Percentiles rank a stretch among this genome's conserved stretches.
Conservation (phyloP, 2,888 invertebrate species). For the Rotaria macrura region DNA sequence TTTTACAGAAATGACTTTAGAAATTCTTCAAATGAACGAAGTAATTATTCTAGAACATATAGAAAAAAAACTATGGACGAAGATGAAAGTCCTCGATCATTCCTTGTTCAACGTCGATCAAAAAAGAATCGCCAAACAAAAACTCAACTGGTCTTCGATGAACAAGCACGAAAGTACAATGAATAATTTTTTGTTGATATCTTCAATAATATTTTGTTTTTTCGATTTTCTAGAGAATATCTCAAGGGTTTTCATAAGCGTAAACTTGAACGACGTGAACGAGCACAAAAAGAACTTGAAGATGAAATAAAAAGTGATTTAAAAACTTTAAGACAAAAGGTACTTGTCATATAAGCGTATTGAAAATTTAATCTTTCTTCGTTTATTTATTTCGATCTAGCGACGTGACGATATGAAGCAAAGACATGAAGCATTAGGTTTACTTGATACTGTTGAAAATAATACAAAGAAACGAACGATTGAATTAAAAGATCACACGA, state of each 20-base stretch:
- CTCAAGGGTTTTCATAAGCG: conserved; percentile 5
- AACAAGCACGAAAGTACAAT: conserved; percentile 5
- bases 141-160: background rate
- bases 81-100: background rate
- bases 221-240: background rate
- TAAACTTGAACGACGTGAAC: background rate
- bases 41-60: background rate
- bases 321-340: conserved; percentile 10
- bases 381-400: background rate
- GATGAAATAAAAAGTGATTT: conserved; percentile 1
- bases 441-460: conserved; percentile 6
- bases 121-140: conserved; percentile 14
- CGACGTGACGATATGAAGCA: conserved; percentile 7
- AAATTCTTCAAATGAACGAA: background rate
- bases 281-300: background rate
- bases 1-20: too few relatives aligned
- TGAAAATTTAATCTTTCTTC: background rate
- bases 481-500: background rate
- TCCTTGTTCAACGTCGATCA: background rate
- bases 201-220: background rate
- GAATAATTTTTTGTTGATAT: background rate
- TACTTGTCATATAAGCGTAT: background rate
- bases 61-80: background rate
- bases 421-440: background rate
- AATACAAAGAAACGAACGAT: background rate